A percentile compares a stretch with the other conserved stretches of the same genome.
Conservation (phyloP, 2,113 vertebrate genomes). For the Astur gentilis region DNA sequence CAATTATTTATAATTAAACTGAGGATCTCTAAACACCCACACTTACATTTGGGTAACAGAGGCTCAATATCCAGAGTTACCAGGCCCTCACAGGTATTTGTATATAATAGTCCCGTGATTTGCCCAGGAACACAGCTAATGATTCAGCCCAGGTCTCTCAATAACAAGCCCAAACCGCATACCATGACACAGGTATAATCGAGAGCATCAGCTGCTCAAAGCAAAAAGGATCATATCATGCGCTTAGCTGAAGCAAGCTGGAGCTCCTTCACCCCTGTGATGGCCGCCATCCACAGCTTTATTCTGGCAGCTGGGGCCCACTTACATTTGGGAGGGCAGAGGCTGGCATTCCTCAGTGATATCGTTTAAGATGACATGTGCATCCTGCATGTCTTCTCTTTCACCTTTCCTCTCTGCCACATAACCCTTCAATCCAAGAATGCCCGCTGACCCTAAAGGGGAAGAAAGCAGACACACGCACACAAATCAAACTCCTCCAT, state of each 20-base stretch:
- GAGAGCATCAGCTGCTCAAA: neutral
- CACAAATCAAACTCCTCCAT: slow-evolving; percentile 2
- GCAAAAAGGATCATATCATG: neutral
- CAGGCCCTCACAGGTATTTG: neutral
- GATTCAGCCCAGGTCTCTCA: neutral
- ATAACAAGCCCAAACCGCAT: neutral
- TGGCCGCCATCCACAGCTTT: neutral
- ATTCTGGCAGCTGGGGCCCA: neutral
- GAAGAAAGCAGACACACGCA: slow-evolving; percentile 14
- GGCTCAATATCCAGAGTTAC: neutral
- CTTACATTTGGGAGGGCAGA: slow-evolving; percentile 83
- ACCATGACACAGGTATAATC: accelerated
- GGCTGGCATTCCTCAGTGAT: slow-evolving; percentile 74
- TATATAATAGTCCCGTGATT: neutral
- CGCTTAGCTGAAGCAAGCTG: neutral
- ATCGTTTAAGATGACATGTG: slow-evolving; percentile 86
- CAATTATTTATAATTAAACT: neutral
- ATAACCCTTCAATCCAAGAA: slow-evolving; percentile 82
- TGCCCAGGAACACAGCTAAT: neutral
- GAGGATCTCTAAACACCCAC: neutral
- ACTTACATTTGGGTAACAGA: neutral
- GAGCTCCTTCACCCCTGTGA: neutral
- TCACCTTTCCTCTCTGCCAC: slow-evolving; percentile 90
- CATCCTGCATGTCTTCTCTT: slow-evolving; percentile 96
- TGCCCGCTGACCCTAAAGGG: slow-evolving; percentile 64